These are phyloP conservation scores for Schizopygopsis malacanthus DNA, from an alignment of 2,797 vertebrate genomes.

Conservation along the genomic window DNA sequence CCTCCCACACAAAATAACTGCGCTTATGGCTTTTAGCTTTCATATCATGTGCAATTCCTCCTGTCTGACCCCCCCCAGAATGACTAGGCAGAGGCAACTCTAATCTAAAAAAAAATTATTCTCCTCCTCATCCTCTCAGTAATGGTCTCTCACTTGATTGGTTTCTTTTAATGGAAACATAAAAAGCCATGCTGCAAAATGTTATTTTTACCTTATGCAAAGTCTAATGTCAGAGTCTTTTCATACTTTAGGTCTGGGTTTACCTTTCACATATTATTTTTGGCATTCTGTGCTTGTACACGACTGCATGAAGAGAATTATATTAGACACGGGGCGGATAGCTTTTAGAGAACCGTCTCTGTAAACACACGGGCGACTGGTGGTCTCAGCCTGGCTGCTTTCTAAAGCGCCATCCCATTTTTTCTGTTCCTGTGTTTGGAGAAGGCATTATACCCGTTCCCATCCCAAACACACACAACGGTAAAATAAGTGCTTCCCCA, in stretches of 20 bases:
- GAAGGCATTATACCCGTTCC: conserved; percentile 45
- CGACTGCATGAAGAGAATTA: conserved; percentile 27
- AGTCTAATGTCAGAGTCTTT: not conserved
- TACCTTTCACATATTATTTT: not conserved
- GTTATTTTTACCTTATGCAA: not conserved
- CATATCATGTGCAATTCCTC: not conserved
- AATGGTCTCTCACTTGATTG: not conserved
- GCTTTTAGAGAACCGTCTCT: conserved; percentile 43
- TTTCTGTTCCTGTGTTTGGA: conserved; percentile 45
- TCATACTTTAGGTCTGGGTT: not conserved
- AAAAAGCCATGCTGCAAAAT: not conserved
- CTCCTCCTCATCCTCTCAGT: not conserved
- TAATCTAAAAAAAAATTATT: not conserved
- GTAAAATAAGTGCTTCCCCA: conserved; percentile 56
- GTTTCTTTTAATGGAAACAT: not conserved
- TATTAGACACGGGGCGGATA: conserved; percentile 5
- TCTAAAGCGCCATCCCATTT: not conserved
- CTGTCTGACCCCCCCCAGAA: not conserved
- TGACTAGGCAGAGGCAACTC: not conserved
- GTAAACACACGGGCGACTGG: conserved; percentile 52
- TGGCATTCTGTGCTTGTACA: conserved; percentile 8
- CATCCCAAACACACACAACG: conserved; percentile 46
- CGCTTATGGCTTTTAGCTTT: conserved; percentile 12
- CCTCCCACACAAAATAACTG: conserved; percentile 15
- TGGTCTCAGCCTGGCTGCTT: conserved; percentile 35